phyloP scores from a whole-genome alignment of 1,140 invertebrate genomes.

The Drosophila insularis region DNA sequence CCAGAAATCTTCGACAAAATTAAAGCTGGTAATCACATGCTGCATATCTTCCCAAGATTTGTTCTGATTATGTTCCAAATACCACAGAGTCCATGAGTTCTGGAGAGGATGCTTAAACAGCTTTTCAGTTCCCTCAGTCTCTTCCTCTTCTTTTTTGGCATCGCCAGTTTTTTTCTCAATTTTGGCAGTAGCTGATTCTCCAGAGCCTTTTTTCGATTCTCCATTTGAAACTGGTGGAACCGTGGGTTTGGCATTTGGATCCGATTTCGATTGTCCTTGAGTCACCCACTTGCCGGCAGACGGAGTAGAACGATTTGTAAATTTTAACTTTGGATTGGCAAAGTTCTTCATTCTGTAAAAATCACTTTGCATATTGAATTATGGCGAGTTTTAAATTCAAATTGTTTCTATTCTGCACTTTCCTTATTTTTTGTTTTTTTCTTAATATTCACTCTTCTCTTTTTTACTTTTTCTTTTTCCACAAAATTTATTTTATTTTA shows the following conservation, averaged over 20 bases:
- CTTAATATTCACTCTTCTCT: too few species aligned
- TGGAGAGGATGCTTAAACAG: conserved; percentile 97
- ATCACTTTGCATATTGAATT: conserved; percentile 72
- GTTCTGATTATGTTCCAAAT: conserved; percentile 95
- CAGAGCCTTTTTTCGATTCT: conserved; percentile 32
- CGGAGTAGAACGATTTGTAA: conserved; percentile 51
- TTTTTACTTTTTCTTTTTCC: conserved; percentile 7
- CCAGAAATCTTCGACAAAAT: conserved; percentile 99
- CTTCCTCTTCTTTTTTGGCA: conserved; percentile 43
- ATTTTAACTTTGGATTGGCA: conserved; percentile 78
- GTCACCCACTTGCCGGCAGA: conserved; percentile 50
- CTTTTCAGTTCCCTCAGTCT: conserved; percentile 80
- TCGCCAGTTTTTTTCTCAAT: conserved; percentile 13
- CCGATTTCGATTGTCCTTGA: conserved; percentile 52
- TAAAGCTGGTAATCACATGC: conserved; percentile 95
- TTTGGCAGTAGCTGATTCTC: background rate
- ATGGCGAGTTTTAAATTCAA: too few species aligned
- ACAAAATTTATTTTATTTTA: too few species aligned
- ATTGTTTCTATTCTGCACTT: too few species aligned
- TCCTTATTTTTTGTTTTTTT: too few species aligned
- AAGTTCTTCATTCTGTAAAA: conserved; percentile 82
- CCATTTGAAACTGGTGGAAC: conserved; percentile 37
- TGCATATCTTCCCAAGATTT: conserved; percentile 97
- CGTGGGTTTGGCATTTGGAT: conserved; percentile 30
- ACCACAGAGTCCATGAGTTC: conserved; percentile 99